phyloP scores from a whole-genome alignment of 2,888 invertebrate species.

The Monoplex corrugatus region DNA sequence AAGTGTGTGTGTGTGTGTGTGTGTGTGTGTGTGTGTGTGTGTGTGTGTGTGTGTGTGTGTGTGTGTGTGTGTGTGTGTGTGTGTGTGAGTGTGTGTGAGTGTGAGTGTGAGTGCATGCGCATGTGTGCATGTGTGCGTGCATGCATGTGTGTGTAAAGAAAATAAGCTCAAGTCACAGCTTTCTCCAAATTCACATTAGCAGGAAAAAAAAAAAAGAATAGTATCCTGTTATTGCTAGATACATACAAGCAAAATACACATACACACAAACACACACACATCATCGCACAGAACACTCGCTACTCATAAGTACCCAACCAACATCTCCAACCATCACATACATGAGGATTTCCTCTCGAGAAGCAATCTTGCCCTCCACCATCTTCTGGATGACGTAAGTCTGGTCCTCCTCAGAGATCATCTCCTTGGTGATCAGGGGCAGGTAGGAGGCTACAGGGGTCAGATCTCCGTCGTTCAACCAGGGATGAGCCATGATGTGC shows the following conservation, averaged over 20 bases:
- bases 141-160: too few relatives aligned
- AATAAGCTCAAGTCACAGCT: too few relatives aligned
- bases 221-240: too few relatives aligned
- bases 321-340: slow-evolving; percentile 81
- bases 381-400: slow-evolving; percentile 95
- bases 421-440: slow-evolving; percentile 93
- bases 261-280: not conserved
- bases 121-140: too few relatives aligned
- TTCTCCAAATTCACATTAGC: too few relatives aligned
- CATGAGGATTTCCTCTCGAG: slow-evolving; percentile 96
- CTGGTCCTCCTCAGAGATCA: slow-evolving; percentile 95
- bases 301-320: not conserved
- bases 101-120: too few relatives aligned
- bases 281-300: not conserved
- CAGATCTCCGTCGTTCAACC: slow-evolving; percentile 83
- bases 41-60: too few relatives aligned
- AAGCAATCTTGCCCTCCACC: slow-evolving; percentile 96
- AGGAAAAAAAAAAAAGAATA: too few relatives aligned
- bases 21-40: too few relatives aligned
- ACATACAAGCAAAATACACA: not conserved
- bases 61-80: too few relatives aligned
- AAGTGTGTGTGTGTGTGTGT: too few relatives aligned
- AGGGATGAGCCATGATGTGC: slow-evolving; percentile 93
- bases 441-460: slow-evolving; percentile 61
- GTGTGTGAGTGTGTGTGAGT: too few relatives aligned